A percentile compares a stretch with the other conserved stretches of the same genome.
phyloP scores from a whole-genome alignment of 2,113 vertebrate species.

The Anarhynchus alexandrinus region DNA sequence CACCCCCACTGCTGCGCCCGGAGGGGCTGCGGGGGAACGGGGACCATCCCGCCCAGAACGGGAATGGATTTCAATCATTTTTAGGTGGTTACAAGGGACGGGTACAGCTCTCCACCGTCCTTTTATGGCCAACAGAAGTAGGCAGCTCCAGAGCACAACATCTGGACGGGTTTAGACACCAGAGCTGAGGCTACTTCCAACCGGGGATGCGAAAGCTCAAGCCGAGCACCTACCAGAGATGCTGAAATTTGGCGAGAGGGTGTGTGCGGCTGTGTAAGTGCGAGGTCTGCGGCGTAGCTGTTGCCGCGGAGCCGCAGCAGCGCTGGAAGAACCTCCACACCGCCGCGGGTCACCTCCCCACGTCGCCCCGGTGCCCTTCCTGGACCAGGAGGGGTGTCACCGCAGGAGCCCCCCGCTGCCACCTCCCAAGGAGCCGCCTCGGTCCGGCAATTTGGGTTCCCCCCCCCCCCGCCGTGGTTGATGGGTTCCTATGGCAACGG shows the following conservation, averaged over 20 bases:
- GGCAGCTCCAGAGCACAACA: not conserved
- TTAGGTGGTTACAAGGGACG: not conserved
- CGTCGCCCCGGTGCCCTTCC: not conserved
- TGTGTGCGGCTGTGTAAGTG: fast-evolving
- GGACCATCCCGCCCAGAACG: not conserved
- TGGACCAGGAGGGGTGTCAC: too few species aligned
- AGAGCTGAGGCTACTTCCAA: not conserved
- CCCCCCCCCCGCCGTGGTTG: not conserved
- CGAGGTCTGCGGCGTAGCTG: fast-evolving
- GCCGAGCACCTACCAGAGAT: not conserved
- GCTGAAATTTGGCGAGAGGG: not conserved
- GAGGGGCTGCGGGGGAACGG: not conserved
- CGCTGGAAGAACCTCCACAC: fast-evolving
- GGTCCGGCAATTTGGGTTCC: not conserved
- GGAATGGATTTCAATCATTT: fast-evolving
- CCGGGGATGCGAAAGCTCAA: not conserved
- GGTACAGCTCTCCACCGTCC: fast-evolving
- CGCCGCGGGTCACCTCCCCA: too few species aligned
- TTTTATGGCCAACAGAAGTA: not conserved
- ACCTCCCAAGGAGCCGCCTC: fast-evolving
- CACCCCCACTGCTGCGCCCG: fast-evolving
- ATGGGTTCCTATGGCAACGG: slow-evolving; percentile 48
- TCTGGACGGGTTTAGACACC: not conserved
- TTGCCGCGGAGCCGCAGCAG: fast-evolving
- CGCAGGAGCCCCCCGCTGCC: not conserved